Evolutionary conservation across 2,888 invertebrate genomes (phyloP).

Genomic region (Ellobium chinense): DNA sequence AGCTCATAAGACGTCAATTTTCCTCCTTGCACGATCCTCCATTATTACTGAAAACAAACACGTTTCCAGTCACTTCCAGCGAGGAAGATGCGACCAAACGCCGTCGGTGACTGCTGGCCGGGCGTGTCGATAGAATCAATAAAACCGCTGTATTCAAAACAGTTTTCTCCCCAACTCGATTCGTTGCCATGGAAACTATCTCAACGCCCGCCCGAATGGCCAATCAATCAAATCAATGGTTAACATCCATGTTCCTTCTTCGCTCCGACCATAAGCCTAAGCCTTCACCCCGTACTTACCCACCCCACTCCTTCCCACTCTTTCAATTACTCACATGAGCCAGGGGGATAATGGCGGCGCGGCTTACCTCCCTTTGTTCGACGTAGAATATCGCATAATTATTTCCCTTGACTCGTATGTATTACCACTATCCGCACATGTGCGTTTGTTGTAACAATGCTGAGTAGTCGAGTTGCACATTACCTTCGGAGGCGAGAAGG

Average conservation of each 20-base stretch:
- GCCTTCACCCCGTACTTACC: not conserved
- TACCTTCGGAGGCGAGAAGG: too few species aligned
- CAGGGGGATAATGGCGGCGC: too few species aligned
- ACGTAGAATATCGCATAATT: not conserved
- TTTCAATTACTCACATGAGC: not conserved
- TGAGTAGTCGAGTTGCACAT: too few species aligned
- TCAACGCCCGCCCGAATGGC: constrained; percentile 20
- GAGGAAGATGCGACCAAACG: not conserved
- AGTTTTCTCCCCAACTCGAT: constrained; percentile 15
- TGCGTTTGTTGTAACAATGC: too few species aligned
- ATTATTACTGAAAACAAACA: not conserved
- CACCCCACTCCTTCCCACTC: not conserved
- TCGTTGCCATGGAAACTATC: constrained; percentile 41
- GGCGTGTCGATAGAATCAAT: constrained; percentile 36
- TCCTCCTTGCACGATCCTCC: too few species aligned
- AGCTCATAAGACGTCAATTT: too few species aligned
- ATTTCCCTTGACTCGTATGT: too few species aligned
- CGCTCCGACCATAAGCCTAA: not conserved
- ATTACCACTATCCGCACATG: too few species aligned
- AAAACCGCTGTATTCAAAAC: constrained; percentile 33
- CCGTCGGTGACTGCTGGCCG: constrained; percentile 6
- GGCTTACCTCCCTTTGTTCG: not conserved
- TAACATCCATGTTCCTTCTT: not conserved
- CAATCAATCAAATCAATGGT: constrained; percentile 39
- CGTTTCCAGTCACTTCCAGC: not conserved